Evolutionary conservation across 2,113 vertebrate species (phyloP).

Genomic region (Indicator maculatus): DNA sequence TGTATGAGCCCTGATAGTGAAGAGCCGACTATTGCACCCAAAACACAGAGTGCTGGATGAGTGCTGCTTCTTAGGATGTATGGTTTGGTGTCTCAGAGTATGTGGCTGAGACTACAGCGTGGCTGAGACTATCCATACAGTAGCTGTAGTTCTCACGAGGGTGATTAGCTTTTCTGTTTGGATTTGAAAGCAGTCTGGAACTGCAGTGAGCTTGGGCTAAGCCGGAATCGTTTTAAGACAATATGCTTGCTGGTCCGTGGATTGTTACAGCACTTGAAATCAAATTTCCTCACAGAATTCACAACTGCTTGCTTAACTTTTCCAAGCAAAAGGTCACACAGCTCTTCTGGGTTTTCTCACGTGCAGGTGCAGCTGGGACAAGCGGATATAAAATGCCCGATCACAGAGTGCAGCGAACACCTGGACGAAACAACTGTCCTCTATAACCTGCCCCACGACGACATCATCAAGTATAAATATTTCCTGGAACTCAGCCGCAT

Average conservation of each 20-base stretch:
- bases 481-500: constrained; percentile 94
- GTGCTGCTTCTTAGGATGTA: background rate
- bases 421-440: constrained; percentile 90
- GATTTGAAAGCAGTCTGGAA: background rate
- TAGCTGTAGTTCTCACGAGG: background rate
- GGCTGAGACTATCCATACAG: background rate
- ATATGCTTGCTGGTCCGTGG: background rate
- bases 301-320: background rate
- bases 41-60: background rate
- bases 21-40: background rate
- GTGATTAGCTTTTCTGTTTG: background rate
- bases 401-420: constrained; percentile 91
- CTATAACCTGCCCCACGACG: constrained; percentile 86
- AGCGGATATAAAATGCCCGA: constrained; percentile 88
- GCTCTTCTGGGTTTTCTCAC: constrained; percentile 1
- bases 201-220: background rate
- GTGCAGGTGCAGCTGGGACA: constrained; percentile 88
- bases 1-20: background rate
- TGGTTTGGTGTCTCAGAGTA: background rate
- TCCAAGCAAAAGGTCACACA: background rate
- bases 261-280: background rate
- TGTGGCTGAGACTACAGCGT: background rate
- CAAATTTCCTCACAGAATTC: background rate
- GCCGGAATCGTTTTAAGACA: background rate
- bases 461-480: constrained; percentile 93